Evolutionary conservation across 2,797 vertebrate genomes (phyloP).

Genomic region (Molossus alvarezi): DNA sequence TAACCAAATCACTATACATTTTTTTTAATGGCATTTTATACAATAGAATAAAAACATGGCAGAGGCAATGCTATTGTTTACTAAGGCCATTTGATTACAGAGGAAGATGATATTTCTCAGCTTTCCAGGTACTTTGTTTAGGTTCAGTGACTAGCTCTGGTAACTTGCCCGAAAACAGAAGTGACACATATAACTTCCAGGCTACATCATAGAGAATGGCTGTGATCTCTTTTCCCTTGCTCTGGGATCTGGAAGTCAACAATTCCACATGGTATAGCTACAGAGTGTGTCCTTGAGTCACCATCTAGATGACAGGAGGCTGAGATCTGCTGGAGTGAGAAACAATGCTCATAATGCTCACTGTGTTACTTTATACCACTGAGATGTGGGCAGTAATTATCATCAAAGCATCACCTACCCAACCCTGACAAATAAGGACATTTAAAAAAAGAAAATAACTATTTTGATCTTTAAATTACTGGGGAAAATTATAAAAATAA

Average conservation of each 20-base stretch:
- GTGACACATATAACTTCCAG: constrained; percentile 14
- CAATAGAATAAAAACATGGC: not conserved
- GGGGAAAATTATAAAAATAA: constrained; percentile 19
- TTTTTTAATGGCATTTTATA: not conserved
- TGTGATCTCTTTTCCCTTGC: not conserved
- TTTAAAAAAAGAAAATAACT: not conserved
- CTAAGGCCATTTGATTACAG: not conserved
- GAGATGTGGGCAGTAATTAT: not conserved
- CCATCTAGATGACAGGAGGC: not conserved
- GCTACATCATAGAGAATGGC: not conserved
- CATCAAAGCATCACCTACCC: not conserved
- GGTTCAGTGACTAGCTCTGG: not conserved
- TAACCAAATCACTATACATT: not conserved
- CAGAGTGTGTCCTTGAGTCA: not conserved
- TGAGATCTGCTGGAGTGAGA: not conserved
- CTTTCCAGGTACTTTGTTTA: not conserved
- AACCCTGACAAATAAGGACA: not conserved
- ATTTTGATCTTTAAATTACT: constrained; percentile 53
- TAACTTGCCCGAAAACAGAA: constrained; percentile 1
- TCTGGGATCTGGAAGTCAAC: not conserved
- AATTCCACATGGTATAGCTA: not conserved
- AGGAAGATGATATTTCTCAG: constrained; percentile 28
- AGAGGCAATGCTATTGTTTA: not conserved
- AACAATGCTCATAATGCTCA: not conserved
- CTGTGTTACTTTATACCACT: not conserved